Evolutionary conservation across 1,140 invertebrate species (phyloP), one percentile per base, ranked within the genome.

Genomic region (Holotrichia oblita): DNA sequence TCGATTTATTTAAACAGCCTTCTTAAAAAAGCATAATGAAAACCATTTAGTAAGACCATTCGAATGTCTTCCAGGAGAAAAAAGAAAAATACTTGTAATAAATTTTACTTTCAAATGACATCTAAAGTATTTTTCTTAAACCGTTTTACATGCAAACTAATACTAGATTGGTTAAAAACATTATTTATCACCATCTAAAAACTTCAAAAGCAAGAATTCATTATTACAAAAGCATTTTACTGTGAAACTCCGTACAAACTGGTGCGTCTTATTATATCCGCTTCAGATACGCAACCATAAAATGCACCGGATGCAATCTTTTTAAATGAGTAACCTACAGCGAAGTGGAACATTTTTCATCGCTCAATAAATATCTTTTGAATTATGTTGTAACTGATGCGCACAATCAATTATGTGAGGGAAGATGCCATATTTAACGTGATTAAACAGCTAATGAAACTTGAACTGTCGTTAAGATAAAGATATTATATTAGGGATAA

Each of bases 231-330:
- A 17, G 48, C 48, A n/a, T 55, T 17, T 55, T 34, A 34, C 48
- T 55, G n/a, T 55, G 48, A 17, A 17, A 6, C 14, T 17, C 12
- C 48, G 14, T n/a, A n/a, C n/a, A n/a, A n/a, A n/a, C n/a, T n/a
- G n/a, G n/a, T 34, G 48, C 48, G 48, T 55, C 48, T 55, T 55
- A 55, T 55, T 55, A 48, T 12, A 55, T 17, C 48, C 48, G n/a
- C n/a, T 55, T 55, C 48, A 55, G 48, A n/a, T 55, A 55, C 48
- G 48, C 12, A 14, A 55, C 12, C 14, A 55, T 55, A 55, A 17
- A 55, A 55, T 55, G 48, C 48, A 55, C 48, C 48, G 48, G 48
- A 55, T 55, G 48, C 48, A 17, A 55, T 55, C 48, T 55, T 55
- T 55, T 14, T 55, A 55, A 55, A 55, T 7, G 48, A 55, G 14